Evolutionary conservation across 2,797 vertebrate genomes (phyloP), one percentile per base, ranked within the genome.

Genomic region (Acrossocheilus fasciatus): DNA sequence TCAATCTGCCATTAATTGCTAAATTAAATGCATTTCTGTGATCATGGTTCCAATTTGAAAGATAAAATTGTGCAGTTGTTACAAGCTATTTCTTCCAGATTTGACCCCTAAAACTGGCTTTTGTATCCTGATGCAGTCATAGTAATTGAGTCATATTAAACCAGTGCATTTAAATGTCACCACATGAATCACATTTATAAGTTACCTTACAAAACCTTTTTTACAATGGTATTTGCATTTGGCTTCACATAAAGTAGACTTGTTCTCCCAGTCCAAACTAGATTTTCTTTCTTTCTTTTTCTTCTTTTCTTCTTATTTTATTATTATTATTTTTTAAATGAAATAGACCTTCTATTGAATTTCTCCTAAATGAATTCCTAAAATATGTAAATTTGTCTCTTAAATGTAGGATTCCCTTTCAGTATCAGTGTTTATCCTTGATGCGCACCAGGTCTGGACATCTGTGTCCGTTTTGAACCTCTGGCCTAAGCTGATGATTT

Each of bases 401-500:
- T 70, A 17, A 82, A 54, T 26, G 66, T n/a, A 47, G 11, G 5
- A 54, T 54, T 36, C 34, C 2, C 15, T 36, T 7, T n/a, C 64
- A 70, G 10, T 45, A 36, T 12, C 30, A 69, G 62, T 18, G 26
- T 17, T 84, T 47, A 36, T 83, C 7, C 6, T 9, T 52, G 7
- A 52, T 62, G 15, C 0, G 15, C 8, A 23, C 41, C 8, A 9
- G 41, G 41, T 43, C 8, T 43, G 8, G 57, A 64, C 43, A 36
- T 50, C 76, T 50, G 87, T 73, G 81, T 83, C 75, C 45, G 57
- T 86, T 83, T 68, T 83, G 8, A 75, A 66, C 87, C 41, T 81
- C n/a, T 86, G 75, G 43, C 69, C 64, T 75, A 36, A 64, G 54
- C 70, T 86, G 74, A 86, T 88, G 52, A 52, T 85, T 88, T 83